Evolutionary conservation across 2,888 invertebrate genomes (phyloP).

Genomic region (Schizaphis graminum): DNA sequence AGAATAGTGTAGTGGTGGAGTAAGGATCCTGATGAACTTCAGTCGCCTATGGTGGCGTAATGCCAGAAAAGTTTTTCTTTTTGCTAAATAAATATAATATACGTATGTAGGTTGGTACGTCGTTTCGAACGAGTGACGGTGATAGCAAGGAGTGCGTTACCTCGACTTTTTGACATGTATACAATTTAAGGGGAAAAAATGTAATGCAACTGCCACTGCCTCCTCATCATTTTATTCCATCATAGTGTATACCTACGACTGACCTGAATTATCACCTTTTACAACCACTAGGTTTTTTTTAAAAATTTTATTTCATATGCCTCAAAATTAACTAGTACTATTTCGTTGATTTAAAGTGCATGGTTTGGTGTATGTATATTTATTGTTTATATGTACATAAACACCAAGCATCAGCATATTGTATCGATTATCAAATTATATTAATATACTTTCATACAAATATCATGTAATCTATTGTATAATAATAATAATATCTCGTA

Average conservation of each 20-base stretch:
- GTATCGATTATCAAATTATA: too few relatives aligned
- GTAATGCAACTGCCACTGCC: neutral
- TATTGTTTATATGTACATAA: neutral
- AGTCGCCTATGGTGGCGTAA: neutral
- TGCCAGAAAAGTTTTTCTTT: constrained; percentile 7
- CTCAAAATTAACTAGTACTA: neutral
- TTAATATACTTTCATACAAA: neutral
- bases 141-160: too few relatives aligned
- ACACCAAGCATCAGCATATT: neutral
- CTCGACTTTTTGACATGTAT: neutral
- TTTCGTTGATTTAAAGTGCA: neutral
- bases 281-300: neutral
- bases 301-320: neutral
- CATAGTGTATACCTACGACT: neutral
- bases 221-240: neutral
- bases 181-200: neutral
- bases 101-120: neutral
- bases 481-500: neutral
- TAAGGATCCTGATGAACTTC: neutral
- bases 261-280: neutral
- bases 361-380: neutral
- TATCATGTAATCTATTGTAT: neutral
- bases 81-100: neutral
- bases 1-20: neutral
- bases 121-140: neutral